Percentiles rank a stretch among this genome's conserved stretches.
phyloP scores from a whole-genome alignment of 2,797 vertebrate genomes.

The Notamacropus eugenii region DNA sequence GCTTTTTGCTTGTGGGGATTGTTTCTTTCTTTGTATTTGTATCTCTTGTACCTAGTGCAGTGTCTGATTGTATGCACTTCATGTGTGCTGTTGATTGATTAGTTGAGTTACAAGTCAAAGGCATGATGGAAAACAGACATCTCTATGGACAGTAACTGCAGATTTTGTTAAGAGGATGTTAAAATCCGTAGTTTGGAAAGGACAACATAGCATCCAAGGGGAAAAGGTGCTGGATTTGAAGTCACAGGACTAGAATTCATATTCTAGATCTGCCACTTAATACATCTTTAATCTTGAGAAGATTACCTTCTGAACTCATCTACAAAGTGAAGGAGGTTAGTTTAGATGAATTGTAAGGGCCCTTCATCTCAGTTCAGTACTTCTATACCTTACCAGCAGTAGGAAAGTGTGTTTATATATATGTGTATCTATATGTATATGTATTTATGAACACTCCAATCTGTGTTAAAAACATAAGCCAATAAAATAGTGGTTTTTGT shows the following conservation, averaged over 20 bases:
- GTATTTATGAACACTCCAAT: conserved; percentile 10
- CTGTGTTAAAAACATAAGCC: conserved; percentile 5
- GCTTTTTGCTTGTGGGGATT: not conserved
- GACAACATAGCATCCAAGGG: not conserved
- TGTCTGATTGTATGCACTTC: not conserved
- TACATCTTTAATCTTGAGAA: no score
- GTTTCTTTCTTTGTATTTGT: not conserved
- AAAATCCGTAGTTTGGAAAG: not conserved
- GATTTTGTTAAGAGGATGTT: not conserved
- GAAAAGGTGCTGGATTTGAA: not conserved
- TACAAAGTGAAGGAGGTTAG: no score
- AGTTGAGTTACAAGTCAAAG: not conserved
- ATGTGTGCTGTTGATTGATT: not conserved
- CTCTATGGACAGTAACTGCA: not conserved
- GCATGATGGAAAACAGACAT: not conserved
- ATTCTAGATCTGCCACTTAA: no score
- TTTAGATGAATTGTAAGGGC: no score
- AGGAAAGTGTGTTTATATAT: no score
- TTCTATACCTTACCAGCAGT: no score
- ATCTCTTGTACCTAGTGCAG: not conserved
- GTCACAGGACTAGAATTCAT: not conserved
- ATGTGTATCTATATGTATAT: not conserved
- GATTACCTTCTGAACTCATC: no score
- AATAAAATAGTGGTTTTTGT: not conserved
- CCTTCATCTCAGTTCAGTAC: no score